phyloP scores from a whole-genome alignment of 2,888 invertebrate species.

The Drosophila sordidapex region DNA sequence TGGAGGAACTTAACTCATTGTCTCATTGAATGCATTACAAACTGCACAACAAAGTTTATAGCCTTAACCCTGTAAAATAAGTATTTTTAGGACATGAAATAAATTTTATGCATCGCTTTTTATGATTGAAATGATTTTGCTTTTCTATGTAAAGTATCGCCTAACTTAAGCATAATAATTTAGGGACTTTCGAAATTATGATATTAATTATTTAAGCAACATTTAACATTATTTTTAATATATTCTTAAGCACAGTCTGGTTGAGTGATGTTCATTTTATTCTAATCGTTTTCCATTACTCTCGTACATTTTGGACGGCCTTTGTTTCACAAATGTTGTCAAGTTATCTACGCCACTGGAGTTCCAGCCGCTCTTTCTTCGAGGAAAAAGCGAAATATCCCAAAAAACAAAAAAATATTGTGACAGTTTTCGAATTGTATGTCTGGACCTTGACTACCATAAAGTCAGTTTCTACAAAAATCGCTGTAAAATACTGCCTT shows the following conservation, averaged over 20 bases:
- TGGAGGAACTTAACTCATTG: neutral
- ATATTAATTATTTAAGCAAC: neutral
- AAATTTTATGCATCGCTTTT: neutral
- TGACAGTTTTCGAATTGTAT: conserved; percentile 56
- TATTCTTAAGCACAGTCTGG: neutral
- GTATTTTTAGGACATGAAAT: neutral
- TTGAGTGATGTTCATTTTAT: neutral
- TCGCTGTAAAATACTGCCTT: conserved; percentile 46
- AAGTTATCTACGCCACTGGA: conserved; percentile 83
- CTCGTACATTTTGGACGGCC: neutral
- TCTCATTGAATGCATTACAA: too few species aligned
- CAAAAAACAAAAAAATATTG: conserved; percentile 47
- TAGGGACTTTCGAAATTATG: fast-evolving
- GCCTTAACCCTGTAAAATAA: neutral
- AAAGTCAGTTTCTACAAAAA: conserved; percentile 68
- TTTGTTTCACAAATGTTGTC: conserved; percentile 72
- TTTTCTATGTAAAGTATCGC: neutral
- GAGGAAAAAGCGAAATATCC: conserved; percentile 37
- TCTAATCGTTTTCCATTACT: neutral
- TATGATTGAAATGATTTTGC: neutral
- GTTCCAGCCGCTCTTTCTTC: conserved; percentile 50
- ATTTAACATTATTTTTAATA: neutral
- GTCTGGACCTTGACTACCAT: conserved; percentile 70
- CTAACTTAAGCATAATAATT: neutral
- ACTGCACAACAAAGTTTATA: too few species aligned